phyloP scores from a whole-genome alignment of 2,113 vertebrate species.

The Columbina picui region DNA sequence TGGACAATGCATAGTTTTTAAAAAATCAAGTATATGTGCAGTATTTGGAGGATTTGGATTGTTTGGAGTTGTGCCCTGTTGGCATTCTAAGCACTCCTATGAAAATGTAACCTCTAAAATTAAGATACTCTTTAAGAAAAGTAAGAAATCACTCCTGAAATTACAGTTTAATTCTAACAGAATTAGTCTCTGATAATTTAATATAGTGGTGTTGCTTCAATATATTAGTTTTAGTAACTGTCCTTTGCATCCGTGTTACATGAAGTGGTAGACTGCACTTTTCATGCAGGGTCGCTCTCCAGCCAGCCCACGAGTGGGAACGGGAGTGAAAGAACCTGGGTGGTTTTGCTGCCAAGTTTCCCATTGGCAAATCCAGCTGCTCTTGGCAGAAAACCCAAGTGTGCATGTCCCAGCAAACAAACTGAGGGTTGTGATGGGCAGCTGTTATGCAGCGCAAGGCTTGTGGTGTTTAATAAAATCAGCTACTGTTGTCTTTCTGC shows the following conservation, averaged over 20 bases:
- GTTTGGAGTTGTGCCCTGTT: fast-evolving
- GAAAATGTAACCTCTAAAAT: background rate
- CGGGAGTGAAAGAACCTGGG: background rate
- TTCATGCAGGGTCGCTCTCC: background rate
- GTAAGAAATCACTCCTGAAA: background rate
- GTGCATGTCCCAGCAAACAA: background rate
- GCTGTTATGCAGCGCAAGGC: background rate
- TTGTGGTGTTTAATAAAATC: background rate
- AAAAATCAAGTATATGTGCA: background rate
- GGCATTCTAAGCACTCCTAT: background rate
- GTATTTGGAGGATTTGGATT: background rate
- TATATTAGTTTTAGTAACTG: background rate
- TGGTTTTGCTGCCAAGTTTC: background rate
- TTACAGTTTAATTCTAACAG: background rate
- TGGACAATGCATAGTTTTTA: background rate
- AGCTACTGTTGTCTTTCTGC: background rate
- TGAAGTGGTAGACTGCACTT: background rate
- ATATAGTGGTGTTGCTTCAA: background rate
- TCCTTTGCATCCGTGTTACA: background rate
- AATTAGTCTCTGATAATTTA: background rate
- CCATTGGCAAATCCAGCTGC: background rate
- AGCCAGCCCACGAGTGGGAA: background rate
- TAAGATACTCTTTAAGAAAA: background rate
- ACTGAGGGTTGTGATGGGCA: background rate
- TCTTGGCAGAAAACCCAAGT: background rate